Evolutionary conservation across 2,113 vertebrate species (phyloP), one percentile per base, ranked within the genome.

Genomic region (Corydoras sp.): DNA sequence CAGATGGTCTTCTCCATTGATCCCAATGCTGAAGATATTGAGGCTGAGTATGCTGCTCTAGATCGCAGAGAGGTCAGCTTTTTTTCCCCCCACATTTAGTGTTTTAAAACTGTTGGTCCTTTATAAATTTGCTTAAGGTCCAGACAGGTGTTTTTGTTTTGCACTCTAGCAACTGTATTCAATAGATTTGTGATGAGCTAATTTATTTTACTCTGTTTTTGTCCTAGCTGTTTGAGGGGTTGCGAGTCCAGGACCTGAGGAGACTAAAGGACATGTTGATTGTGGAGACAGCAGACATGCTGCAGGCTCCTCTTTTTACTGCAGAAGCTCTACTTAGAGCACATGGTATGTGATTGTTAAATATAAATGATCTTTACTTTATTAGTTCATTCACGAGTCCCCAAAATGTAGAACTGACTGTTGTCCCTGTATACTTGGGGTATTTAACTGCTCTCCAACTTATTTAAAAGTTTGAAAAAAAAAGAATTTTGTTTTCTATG

Each of bases 1-100:
- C 96, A 96, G 81, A 99, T 99, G 97, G 97, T 99, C 74, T 98
- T 99, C 88, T 98, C 95, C 69, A 91, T 89, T 79, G 94, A 96
- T 86, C 94, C 94, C 3, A 94, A 95, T 81, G 94, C 94, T 53
- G 94, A 95, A 84, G 92, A 91, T 81, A 93, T 95, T 73, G 96
- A 98, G 90, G 94, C 95, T 13, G 95, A 99, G 85, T 98, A 98
- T 72, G 94, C 96, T 73, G 94, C 94, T 74, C 90, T 98, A 75
- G 95, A 98, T 85, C 94, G 92, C 85, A 92, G 91, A 90, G 95
- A 99, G 96, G 97, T 98, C n/a, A 88, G 72, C 30, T 1, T 24
- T 24, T 2, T 24, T 24, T 24, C 18, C 18, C 18, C 18, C 18
- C 18, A 24, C 18, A 24, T 24, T 24, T 24, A 24, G 18, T 30